These are phyloP conservation scores for Clytia hemisphaerica DNA, from an alignment of 30 jellyfish, hydroid and myxozoan genomes.

Conservation along the genomic window DNA sequence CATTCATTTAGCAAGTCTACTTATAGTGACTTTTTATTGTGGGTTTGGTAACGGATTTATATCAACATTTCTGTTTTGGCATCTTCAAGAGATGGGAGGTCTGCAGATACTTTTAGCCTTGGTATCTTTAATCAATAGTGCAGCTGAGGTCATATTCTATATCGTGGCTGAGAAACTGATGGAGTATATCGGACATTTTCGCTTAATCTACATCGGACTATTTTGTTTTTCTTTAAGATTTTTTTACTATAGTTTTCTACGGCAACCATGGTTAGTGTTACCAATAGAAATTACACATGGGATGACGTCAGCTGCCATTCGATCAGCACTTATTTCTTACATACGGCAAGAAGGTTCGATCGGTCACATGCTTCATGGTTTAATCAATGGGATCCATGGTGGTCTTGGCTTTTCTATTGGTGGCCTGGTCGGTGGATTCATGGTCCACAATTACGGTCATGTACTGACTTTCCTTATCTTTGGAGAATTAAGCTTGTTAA, in stretches of 20 bases:
- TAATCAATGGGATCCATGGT: conserved; percentile 80
- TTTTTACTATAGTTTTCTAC: conserved; percentile 68
- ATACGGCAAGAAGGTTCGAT: conserved; percentile 78
- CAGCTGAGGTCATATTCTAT: conserved; percentile 74
- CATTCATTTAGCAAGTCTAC: conserved; percentile 57
- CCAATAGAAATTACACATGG: conserved; percentile 96
- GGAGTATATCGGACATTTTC: conserved; percentile 67
- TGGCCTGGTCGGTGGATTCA: conserved; percentile 88
- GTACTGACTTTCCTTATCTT: conserved; percentile 71
- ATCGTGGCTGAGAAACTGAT: conserved; percentile 62
- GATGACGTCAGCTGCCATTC: conserved; percentile 89
- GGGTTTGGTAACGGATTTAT: conserved; percentile 95
- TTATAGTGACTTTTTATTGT: conserved; percentile 75
- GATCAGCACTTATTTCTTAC: conserved; percentile 76
- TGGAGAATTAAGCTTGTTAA: conserved; percentile 80
- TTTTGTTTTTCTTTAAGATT: conserved; percentile 72
- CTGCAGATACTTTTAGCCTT: conserved; percentile 69
- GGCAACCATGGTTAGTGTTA: conserved; percentile 83
- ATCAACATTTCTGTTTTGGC: conserved; percentile 88
- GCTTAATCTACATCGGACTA: conserved; percentile 80
- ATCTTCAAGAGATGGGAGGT: conserved; percentile 93
- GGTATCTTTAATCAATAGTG: conserved; percentile 66
- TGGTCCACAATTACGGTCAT: conserved; percentile 93
- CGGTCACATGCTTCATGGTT: conserved; percentile 66
- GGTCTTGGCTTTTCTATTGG: conserved; percentile 96